Evolutionary conservation across 2,113 vertebrate genomes (phyloP).

Genomic region (Sturnus vulgaris): DNA sequence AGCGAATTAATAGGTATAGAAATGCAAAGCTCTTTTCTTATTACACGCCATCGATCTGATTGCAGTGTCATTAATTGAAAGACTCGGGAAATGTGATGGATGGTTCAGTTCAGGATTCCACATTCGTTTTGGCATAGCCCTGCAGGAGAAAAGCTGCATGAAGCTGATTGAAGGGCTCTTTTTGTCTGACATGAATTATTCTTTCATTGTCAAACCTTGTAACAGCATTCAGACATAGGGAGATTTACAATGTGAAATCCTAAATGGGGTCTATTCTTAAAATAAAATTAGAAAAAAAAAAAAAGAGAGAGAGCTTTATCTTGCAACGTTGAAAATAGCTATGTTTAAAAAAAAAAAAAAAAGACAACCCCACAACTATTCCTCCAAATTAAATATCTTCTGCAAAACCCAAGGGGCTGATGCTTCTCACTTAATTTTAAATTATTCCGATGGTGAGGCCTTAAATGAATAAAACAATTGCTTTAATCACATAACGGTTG

Average conservation of each 20-base stretch:
- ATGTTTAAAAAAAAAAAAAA: background rate
- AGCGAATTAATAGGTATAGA: conserved; percentile 82
- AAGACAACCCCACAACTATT: background rate
- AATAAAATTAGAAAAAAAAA: conserved; percentile 58
- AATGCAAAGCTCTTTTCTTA: conserved; percentile 81
- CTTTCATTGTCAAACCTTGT: conserved; percentile 73
- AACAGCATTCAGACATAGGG: conserved; percentile 67
- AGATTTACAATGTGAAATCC: conserved; percentile 73
- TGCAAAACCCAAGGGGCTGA: conserved; percentile 40
- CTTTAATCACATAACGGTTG: conserved; percentile 42
- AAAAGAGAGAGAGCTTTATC: conserved; percentile 16
- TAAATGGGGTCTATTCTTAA: conserved; percentile 66
- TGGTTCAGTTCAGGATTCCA: conserved; percentile 65
- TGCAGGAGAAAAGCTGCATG: conserved; percentile 67
- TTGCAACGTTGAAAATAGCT: conserved; percentile 41
- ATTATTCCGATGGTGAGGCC: conserved; percentile 22
- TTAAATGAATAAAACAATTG: conserved; percentile 41
- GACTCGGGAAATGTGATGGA: conserved; percentile 73
- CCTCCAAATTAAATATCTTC: conserved; percentile 53
- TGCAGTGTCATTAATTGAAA: conserved; percentile 80
- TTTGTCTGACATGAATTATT: conserved; percentile 73
- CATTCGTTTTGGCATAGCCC: conserved; percentile 67
- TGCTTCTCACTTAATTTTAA: conserved; percentile 48
- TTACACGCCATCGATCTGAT: conserved; percentile 80
- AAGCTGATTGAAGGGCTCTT: conserved; percentile 69